Base-by-base conservation (phyloP, 1,140 invertebrate genomes). In the Lordiphosa collinella region DNA sequence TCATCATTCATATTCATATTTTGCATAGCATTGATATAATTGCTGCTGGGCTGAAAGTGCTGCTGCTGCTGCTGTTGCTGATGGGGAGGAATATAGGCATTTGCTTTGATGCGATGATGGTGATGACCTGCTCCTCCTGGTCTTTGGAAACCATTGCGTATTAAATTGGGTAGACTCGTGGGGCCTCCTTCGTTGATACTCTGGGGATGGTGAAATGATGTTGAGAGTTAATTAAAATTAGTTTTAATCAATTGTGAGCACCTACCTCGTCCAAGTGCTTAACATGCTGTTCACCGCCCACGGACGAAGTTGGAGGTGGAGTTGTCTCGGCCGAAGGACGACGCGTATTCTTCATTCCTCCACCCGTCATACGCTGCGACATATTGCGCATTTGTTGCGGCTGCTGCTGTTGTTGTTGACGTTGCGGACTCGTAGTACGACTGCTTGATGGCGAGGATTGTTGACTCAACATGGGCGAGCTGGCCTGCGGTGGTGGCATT, bases 391-490 rank as follows among this genome's bases (percentile, higher is more conserved):
- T 63, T 49, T 86, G 88, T 66, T 73, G 89, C 46, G 72, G 82
- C 22, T 70, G 65, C 7, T 48, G 53, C 13, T 72, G 72, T 29
- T 79, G 68, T 40, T 71, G 84, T 16, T 71, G 69, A 4, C 87
- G 67, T 35, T 90, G 90, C 2, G 92, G 92, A 53, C 92, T 93
- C n/a, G 90, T 90, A 5, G 91, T 90, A 51, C 92, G 90, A 67
- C 92, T 92, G 74, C 91, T 91, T 37, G 90, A 91, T 10, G 92
- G 92, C 7, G 90, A 91, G 10, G 89, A 87, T 53, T 90, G 88
- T 73, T 92, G 92, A 61, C 91, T 92, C 65, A 92, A 87, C 76
- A 92, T 89, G 2, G 92, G 92, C 16, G 92, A 92, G 43, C 73
- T 89, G 18, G 86, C 91, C 35, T 86, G 86, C 16, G 89, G 89